Conservation (phyloP, 2,888 invertebrate genomes). For the Zaprionus lineosus region DNA sequence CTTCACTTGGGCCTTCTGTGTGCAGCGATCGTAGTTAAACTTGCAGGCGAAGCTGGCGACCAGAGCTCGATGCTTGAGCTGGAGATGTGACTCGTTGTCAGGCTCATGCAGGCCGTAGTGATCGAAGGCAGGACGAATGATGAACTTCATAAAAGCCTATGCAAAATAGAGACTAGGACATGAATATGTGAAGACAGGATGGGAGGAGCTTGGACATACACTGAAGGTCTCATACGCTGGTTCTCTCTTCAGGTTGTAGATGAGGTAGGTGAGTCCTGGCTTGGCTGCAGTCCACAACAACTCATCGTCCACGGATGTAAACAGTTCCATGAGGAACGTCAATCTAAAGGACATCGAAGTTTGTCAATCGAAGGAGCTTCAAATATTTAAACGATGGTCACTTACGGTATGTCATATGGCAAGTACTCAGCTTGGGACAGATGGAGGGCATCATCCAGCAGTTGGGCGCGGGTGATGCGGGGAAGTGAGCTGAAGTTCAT, state of each 20-base stretch:
- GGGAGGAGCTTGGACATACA: slow-evolving; percentile 83
- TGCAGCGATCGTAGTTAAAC: slow-evolving; percentile 84
- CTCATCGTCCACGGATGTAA: slow-evolving; percentile 84
- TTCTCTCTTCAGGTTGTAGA: slow-evolving; percentile 85
- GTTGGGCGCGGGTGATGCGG: slow-evolving; percentile 86
- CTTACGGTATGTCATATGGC: slow-evolving; percentile 84
- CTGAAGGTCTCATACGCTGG: slow-evolving; percentile 85
- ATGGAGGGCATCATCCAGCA: slow-evolving; percentile 88
- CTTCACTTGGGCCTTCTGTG: slow-evolving; percentile 82
- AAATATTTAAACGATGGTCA: not conserved
- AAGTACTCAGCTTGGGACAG: slow-evolving; percentile 85
- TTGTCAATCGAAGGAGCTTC: not conserved
- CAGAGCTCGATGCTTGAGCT: slow-evolving; percentile 84
- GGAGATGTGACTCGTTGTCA: slow-evolving; percentile 83
- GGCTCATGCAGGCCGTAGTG: slow-evolving; percentile 84
- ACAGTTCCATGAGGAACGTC: slow-evolving; percentile 84
- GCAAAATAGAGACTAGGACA: not conserved
- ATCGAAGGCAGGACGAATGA: slow-evolving; percentile 82
- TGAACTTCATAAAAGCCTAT: slow-evolving; percentile 82
- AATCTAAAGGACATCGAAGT: slow-evolving; percentile 66
- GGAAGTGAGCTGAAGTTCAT: slow-evolving; percentile 85
- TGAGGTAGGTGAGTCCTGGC: slow-evolving; percentile 85
- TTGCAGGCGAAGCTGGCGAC: slow-evolving; percentile 85
- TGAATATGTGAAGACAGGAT: not conserved
- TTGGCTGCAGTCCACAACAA: slow-evolving; percentile 86